Base-by-base conservation (phyloP, 1,140 invertebrate species). In the Amyelois transitella region DNA sequence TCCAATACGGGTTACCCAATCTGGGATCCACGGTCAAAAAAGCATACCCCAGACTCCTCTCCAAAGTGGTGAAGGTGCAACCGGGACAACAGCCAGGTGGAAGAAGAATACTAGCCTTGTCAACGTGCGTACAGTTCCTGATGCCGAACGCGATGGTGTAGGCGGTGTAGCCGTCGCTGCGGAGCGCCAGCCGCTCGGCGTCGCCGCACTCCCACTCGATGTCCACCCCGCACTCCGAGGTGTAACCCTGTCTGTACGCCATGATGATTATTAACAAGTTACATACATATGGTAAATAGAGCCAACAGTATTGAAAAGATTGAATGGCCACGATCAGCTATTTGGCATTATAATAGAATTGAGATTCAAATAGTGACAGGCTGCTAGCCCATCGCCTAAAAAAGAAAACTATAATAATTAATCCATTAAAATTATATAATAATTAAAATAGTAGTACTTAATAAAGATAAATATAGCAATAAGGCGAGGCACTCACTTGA, bases 121-220 rank as follows among this genome's bases (percentile, higher is more conserved):
- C 94, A 57, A 98, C 93, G 81, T 97, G 94, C 2, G 97, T 98
- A 62, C 97, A 96, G 90, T 99, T 99, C 64, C 98, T 88, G 58
- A 99, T 97, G 22, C 98, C 98, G 92, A 99, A 99, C 0, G 97
- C 97, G 68, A 99, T 98, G 6, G 98, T 99, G 80, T 99, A 99
- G 0, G 96, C 96, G 77, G 95, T 96, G 88, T 93, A 99, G 10
- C 91, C 89, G 52, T 97, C 93, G 67, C 95, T 92, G 1, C 91
- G 88, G 68, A 98, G 92, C 1, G 95, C 93, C 38, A 99, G 88
- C 53, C 93, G 86, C 89, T 99, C 98, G 10, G 98, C 98, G 91
- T 99, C 94, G 0, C 93, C 97, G 76, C 94, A 91, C 43, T 96
- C 65, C 97, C 97, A 99, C 14, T 89, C 80, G 12, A 98, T 93